phyloP scores from a whole-genome alignment of 2,888 invertebrate genomes.

The Dastarcus helophoroides region DNA sequence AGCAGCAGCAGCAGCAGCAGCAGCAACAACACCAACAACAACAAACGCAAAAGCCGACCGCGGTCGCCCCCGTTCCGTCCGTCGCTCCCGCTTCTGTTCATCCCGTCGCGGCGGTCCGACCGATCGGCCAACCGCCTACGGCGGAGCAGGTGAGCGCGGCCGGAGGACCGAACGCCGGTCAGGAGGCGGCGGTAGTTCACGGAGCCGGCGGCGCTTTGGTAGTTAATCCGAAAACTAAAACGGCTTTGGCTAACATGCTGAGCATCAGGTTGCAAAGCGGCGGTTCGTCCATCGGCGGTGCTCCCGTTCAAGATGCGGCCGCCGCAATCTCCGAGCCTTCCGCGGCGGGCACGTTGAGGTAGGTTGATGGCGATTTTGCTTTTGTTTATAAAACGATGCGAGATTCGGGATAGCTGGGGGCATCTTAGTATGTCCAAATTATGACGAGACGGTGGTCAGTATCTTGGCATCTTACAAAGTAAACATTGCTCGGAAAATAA shows the following conservation, averaged over 20 bases:
- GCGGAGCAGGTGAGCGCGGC: constrained; percentile 6
- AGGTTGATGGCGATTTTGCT: constrained; percentile 4
- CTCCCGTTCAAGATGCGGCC: constrained; percentile 35
- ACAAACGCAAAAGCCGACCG: constrained; percentile 39
- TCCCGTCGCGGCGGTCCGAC: too few species aligned
- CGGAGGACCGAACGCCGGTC: constrained; percentile 6
- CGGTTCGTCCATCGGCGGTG: constrained; percentile 41
- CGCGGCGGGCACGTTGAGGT: constrained; percentile 56
- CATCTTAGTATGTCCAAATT: too few species aligned
- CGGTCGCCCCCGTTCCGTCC: too few species aligned
- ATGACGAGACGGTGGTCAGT: background rate
- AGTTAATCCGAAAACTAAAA: constrained; percentile 85
- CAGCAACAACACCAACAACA: constrained; percentile 48
- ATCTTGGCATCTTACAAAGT: too few species aligned
- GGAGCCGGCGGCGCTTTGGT: constrained; percentile 43
- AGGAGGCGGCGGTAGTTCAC: constrained; percentile 10
- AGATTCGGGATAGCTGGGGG: background rate
- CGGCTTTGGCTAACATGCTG: constrained; percentile 89
- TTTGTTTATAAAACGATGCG: background rate
- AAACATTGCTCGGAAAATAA: too few species aligned
- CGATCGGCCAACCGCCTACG: constrained; percentile 9
- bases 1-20: constrained; percentile 53
- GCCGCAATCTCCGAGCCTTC: constrained; percentile 42
- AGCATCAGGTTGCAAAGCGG: constrained; percentile 62
- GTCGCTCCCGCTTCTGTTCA: too few species aligned